Evolutionary conservation across 1,140 invertebrate species (phyloP).

Genomic region (Drosophila subobscura): DNA sequence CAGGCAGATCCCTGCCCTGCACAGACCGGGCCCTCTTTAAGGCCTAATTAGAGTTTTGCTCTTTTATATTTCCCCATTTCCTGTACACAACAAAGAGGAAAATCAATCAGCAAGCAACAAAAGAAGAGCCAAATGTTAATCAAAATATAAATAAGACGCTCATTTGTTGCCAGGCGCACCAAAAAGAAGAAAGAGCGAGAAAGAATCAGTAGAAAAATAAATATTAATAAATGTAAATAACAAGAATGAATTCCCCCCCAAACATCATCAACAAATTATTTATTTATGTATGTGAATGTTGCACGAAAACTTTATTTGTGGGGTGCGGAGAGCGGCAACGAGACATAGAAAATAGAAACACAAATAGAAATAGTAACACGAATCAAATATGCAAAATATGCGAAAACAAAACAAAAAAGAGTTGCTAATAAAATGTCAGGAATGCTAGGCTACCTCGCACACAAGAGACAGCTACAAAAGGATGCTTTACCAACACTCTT

Average conservation of each 20-base stretch:
- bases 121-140: constrained; percentile 33
- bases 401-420: constrained; percentile 16
- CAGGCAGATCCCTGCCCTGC: constrained; percentile 13
- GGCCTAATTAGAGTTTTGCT: constrained; percentile 63
- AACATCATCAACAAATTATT: constrained; percentile 34
- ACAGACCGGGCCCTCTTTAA: constrained; percentile 20
- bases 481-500: too few relatives aligned
- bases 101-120: constrained; percentile 24
- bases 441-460: constrained; percentile 7
- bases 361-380: constrained; percentile 27
- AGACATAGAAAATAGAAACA: constrained; percentile 9
- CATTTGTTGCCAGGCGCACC: background rate
- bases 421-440: constrained; percentile 27
- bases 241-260: constrained; percentile 8
- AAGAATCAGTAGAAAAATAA: constrained; percentile 25
- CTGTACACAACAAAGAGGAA: constrained; percentile 47
- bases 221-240: constrained; percentile 56
- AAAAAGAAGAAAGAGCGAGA: constrained; percentile 9
- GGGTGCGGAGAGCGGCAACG: too few relatives aligned
- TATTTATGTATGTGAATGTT: constrained; percentile 15
- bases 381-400: constrained; percentile 67
- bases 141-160: constrained; percentile 36
- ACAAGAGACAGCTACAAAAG: too few relatives aligned
- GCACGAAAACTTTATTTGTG: constrained; percentile 15
- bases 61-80: constrained; percentile 64